Base-by-base conservation (phyloP, 2,797 vertebrate species). In the Gallinago stenura region DNA sequence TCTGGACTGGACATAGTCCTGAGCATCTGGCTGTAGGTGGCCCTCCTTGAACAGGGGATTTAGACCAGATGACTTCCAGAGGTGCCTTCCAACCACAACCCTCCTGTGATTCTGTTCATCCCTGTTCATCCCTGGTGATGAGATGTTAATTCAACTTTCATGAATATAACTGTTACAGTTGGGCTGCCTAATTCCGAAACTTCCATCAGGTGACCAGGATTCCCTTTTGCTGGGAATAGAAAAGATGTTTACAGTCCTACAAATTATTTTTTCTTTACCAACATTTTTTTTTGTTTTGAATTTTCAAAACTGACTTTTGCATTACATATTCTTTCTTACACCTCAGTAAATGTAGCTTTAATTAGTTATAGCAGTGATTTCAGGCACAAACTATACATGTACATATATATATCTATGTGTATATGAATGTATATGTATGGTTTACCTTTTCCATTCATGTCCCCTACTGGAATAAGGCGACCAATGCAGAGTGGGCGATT, bases 401-500 rank as follows among this genome's bases (percentile, higher is more conserved):
- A 56, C 14, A 17, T 15, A 12, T 7, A 41, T 10, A 3, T 19
- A 12, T 6, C 19, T 18, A 14, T 10, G 48, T 25, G 13, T 8
- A 45, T 37, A 21, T 28, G 17, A 39, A 65, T n/a, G 33, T 56
- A 75, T 97, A 99, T 98, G 98, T 98, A 50, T 45, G 28, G 28
- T 64, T 97, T 98, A 99, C 99, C 99, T 98, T 98, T 98, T 92
- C 97, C 98, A 95, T 98, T 98, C 53, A 99, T 97, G 97, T 98
- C 99, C 33, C 99, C 99, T 76, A 99, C 97, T 54, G 99, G 99
- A 80, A 99, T 99, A 65, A 99, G 95, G 18, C 98, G 98, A 54
- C 99, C 99, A 21, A 99, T 98, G 97, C 99, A 99, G 31, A 99
- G 98, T 3, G 99, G 99, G 14, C 99, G 98, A 94, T 99, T 99